These are phyloP conservation scores for Gallinago undulata DNA, from an alignment of 2,113 vertebrate genomes.

Conservation along the genomic window DNA sequence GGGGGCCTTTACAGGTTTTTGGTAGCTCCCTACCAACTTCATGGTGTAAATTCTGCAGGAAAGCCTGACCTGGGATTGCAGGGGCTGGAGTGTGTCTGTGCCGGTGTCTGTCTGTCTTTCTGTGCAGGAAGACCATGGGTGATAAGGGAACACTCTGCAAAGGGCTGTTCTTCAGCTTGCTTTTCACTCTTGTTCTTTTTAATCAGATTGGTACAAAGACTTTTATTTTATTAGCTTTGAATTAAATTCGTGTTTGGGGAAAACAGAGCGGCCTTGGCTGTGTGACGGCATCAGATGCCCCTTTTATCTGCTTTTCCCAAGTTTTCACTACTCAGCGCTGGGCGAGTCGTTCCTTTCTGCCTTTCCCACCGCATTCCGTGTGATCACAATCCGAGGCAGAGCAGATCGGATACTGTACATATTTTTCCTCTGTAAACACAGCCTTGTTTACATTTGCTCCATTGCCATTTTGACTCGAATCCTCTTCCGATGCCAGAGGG, in stretches of 20 bases:
- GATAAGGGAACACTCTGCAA: background rate
- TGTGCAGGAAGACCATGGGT: fast-evolving
- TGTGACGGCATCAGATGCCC: background rate
- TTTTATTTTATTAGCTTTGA: background rate
- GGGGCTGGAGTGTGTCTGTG: background rate
- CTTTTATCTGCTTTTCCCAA: background rate
- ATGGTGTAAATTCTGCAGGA: background rate
- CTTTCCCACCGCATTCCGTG: background rate
- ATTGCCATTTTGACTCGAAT: background rate
- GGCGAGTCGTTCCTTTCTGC: background rate
- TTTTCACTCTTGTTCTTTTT: background rate
- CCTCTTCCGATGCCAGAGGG: background rate
- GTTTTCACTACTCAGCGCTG: background rate
- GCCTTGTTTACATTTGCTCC: conserved; percentile 42
- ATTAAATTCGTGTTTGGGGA: background rate
- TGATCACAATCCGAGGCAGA: background rate
- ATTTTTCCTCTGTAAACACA: conserved; percentile 42
- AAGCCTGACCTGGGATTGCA: fast-evolving
- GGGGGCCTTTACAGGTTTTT: background rate
- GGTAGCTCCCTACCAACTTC: background rate
- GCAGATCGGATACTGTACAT: conserved; percentile 20
- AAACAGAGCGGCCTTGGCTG: fast-evolving
- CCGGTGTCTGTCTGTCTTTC: fast-evolving
- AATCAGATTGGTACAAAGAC: background rate
- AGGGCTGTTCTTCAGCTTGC: background rate